These are phyloP conservation scores for Oligia fasciuncula DNA, from an alignment of 2,888 invertebrate genomes.

Conservation along the genomic window DNA sequence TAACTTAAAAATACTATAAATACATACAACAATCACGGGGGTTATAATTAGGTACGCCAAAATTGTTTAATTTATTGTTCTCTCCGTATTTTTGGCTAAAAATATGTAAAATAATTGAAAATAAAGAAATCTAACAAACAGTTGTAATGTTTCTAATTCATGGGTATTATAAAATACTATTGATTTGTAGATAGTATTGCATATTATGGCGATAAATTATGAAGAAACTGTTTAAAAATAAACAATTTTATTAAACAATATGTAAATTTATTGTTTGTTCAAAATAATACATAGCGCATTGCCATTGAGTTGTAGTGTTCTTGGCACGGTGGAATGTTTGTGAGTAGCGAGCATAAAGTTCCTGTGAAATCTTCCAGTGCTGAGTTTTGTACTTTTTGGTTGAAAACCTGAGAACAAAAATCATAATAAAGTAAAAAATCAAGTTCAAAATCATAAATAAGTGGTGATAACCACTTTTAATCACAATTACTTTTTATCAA, in stretches of 20 bases:
- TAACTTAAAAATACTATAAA: no score
- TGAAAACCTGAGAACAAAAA: constrained; percentile 75
- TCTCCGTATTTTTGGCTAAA: constrained; percentile 12
- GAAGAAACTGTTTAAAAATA: neutral
- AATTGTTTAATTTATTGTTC: constrained; percentile 3
- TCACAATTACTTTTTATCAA: neutral
- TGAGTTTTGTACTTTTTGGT: constrained; percentile 78
- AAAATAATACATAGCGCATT: constrained; percentile 65
- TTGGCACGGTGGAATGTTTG: constrained; percentile 72
- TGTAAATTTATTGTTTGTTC: constrained; percentile 42
- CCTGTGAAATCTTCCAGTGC: constrained; percentile 74
- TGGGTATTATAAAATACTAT: neutral
- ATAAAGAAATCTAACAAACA: constrained; percentile 14
- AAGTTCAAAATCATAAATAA: neutral
- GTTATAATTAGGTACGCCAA: neutral
- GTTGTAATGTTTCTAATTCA: neutral
- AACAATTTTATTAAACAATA: neutral
- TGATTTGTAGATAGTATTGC: neutral
- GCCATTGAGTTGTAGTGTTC: constrained; percentile 74
- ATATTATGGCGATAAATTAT: no score
- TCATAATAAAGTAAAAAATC: neutral
- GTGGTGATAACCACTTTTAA: no score
- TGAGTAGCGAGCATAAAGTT: constrained; percentile 75
- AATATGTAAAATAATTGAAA: constrained; percentile 25
- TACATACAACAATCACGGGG: neutral